Conservation (phyloP, 2,113 vertebrate genomes). For the Amphilophus citrinellus region DNA sequence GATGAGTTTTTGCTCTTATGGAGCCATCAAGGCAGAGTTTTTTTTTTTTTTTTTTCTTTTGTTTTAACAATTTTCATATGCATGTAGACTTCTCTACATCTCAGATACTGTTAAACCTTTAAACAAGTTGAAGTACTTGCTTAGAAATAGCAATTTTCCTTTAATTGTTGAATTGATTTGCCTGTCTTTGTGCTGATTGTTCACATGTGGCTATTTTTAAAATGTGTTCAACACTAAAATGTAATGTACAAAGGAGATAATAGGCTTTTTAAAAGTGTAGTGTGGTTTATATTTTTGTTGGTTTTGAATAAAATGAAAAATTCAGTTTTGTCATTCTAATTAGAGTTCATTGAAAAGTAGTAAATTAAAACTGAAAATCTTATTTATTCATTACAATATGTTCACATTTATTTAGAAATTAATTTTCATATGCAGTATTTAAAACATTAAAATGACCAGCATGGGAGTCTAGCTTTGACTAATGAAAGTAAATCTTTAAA, state of each 20-base stretch:
- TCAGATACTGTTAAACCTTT: slow-evolving; percentile 26
- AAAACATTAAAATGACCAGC: neutral
- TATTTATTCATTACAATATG: neutral
- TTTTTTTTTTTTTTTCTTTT: slow-evolving; percentile 8
- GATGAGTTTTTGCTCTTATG: slow-evolving; percentile 35
- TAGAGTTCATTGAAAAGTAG: neutral
- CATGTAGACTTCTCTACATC: slow-evolving; percentile 1
- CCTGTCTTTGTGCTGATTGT: slow-evolving; percentile 29
- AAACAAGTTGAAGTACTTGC: neutral
- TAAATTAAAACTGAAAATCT: neutral
- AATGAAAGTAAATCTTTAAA: neutral
- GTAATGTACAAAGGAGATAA: slow-evolving; percentile 60
- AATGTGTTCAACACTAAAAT: slow-evolving; percentile 73
- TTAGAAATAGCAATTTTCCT: neutral
- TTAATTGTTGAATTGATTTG: neutral
- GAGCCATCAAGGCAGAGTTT: neutral
- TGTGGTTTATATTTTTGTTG: slow-evolving; percentile 77
- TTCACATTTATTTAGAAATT: neutral
- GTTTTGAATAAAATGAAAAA: slow-evolving; percentile 74
- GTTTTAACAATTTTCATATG: neutral
- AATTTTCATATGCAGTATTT: neutral
- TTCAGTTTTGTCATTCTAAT: neutral
- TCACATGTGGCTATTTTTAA: slow-evolving; percentile 35
- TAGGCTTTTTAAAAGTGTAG: slow-evolving; percentile 56
- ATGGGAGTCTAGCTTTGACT: neutral